Evolutionary conservation across 92 coral and sea anemone species (phyloP).

Genomic region (Blastomussa wellsi): DNA sequence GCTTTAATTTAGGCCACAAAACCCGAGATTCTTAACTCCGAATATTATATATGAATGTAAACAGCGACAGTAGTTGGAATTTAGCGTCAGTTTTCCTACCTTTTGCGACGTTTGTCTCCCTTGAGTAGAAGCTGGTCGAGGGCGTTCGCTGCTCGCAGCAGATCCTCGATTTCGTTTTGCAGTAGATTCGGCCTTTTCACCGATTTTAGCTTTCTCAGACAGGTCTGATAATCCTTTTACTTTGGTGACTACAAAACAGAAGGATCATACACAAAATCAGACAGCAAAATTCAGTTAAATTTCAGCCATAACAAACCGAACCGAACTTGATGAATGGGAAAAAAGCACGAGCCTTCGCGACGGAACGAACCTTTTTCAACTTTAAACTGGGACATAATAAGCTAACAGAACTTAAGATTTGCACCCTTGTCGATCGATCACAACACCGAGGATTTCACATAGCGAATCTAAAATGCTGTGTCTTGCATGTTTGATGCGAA

Average conservation of each 20-base stretch:
- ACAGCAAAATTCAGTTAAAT: slow-evolving; percentile 12
- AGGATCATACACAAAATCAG: slow-evolving; percentile 26
- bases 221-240: slow-evolving; percentile 88
- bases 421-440: slow-evolving; percentile 20
- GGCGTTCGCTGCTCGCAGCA: slow-evolving; percentile 65
- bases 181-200: slow-evolving; percentile 48
- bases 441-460: slow-evolving; percentile 41
- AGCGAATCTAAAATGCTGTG: slow-evolving; percentile 29
- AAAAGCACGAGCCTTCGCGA: background rate
- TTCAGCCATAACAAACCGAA: slow-evolving; percentile 44
- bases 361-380: slow-evolving; percentile 89
- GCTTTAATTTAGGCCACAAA: slow-evolving; percentile 3
- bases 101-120: slow-evolving; percentile 54
- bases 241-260: slow-evolving; percentile 78
- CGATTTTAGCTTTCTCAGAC: slow-evolving; percentile 64
- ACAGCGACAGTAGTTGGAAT: background rate
- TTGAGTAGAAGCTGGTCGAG: slow-evolving; percentile 67
- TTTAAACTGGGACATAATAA: slow-evolving; percentile 86
- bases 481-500: slow-evolving; percentile 55
- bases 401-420: slow-evolving; percentile 26
- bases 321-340: slow-evolving; percentile 8
- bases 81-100: slow-evolving; percentile 44
- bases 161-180: slow-evolving; percentile 62
- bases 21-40: background rate
- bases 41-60: background rate